These are phyloP conservation scores for Yoshiicerus persimilis DNA, from an alignment of 1,140 invertebrate genomes.

Conservation along the genomic window DNA sequence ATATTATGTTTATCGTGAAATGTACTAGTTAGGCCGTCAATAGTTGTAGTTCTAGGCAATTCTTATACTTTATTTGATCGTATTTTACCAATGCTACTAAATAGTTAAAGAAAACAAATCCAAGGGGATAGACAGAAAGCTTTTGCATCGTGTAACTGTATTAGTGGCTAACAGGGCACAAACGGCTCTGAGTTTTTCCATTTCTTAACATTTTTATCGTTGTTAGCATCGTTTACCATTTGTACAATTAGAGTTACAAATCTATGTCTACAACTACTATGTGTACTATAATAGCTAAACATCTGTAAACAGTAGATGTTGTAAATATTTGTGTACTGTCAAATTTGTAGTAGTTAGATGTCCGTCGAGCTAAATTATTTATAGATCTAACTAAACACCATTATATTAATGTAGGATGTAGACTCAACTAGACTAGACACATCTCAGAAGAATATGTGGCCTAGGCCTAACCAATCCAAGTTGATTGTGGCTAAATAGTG, in stretches of 20 bases:
- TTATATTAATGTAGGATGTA: not conserved
- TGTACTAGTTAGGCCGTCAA: not conserved
- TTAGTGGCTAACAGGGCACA: not conserved
- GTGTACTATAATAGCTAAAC: not conserved
- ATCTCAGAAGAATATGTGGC: not conserved
- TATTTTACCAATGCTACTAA: not conserved
- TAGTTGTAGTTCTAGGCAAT: not conserved
- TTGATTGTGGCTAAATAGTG: constrained; percentile 3
- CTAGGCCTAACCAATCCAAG: not conserved
- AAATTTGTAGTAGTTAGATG: not conserved
- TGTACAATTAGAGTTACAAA: not conserved
- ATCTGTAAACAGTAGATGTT: not conserved
- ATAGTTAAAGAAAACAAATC: not conserved
- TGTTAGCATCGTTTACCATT: not conserved
- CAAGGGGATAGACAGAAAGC: not conserved
- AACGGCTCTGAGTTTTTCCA: not conserved
- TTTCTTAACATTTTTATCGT: constrained; percentile 1
- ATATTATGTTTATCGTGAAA: not conserved
- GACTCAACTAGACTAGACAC: not conserved
- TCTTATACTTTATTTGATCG: not conserved
- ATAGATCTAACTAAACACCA: not conserved
- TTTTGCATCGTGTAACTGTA: not conserved
- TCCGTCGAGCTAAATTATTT: not conserved
- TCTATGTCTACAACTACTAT: not conserved
- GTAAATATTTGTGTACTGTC: constrained; percentile 22